Evolutionary conservation across 2,113 vertebrate genomes (phyloP), one percentile per base, ranked within the genome.

Genomic region (Labeo rohita): DNA sequence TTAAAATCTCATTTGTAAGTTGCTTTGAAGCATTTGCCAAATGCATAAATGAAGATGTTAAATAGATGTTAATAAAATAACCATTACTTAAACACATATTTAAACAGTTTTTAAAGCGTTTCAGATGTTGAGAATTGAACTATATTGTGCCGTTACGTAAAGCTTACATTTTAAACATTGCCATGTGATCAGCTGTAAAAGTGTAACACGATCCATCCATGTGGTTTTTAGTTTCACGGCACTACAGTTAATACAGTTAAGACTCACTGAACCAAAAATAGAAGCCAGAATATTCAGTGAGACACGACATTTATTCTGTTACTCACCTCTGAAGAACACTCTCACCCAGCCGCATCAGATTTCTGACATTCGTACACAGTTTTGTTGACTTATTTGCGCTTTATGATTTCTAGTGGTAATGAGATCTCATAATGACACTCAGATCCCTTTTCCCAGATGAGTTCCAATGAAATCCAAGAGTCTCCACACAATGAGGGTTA

Each of bases 201-300:
- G 68, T 84, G 82, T 84, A 84, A 84, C 23, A 3, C 9, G 18
- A 84, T 84, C 68, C 82, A 15, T 43, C 4, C 13, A 1, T 52
- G 49, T n/a, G 49, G 68, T 72, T 73, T 72, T 56, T 8, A 74
- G 68, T 84, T 84, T 74, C 82, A 74, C 16, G 2, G 12, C 34
- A 56, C 66, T 56, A 66, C 10, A 52, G 80, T 73, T 45, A 59
- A 74, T 15, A 45, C 52, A 80, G 36, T 80, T 61, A 83, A 83
- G 36, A 84, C 50, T 74, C 82, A 84, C 68, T 84, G 28, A 73
- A 83, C 9, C 47, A 54, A 15, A 83, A 70, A 43, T 9, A 73
- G 18, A 83, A 56, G 11, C 2, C 61, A 6, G 6, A 81, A 49
- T 34, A 66, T 66, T 45, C 28, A 45, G 12, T 12, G 75, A 50